These are phyloP conservation scores for Brachionus sp. DNA, from an alignment of 1,140 invertebrate genomes.

Conservation along the genomic window DNA sequence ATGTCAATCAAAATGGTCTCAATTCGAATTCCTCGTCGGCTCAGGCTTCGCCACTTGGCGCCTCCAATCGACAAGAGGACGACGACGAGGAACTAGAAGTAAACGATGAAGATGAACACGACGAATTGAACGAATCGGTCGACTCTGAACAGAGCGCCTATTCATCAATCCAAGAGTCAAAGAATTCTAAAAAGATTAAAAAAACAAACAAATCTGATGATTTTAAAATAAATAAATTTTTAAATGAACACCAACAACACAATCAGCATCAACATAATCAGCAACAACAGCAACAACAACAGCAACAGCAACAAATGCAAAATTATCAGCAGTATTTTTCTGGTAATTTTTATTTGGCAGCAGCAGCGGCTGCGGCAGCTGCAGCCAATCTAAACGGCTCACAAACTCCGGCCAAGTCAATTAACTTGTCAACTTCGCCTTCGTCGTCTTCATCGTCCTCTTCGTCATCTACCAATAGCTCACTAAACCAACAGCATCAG, in stretches of 20 bases:
- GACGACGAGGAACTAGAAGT: background rate
- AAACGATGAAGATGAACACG: background rate
- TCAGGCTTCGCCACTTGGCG: background rate
- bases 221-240: background rate
- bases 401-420: background rate
- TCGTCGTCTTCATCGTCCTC: background rate
- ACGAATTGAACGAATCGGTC: background rate
- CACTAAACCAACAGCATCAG: background rate
- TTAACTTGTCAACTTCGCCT: background rate
- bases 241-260: background rate
- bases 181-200: background rate
- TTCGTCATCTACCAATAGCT: background rate
- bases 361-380: background rate
- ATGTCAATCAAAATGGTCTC: background rate
- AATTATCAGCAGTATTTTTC: conserved; percentile 24
- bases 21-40: background rate
- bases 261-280: no score
- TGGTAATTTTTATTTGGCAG: conserved; percentile 4
- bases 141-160: background rate
- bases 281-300: background rate
- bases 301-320: background rate
- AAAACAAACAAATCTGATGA: background rate
- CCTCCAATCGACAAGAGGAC: background rate
- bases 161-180: background rate
- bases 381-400: background rate